A percentile compares a stretch with the other conserved stretches of the same genome.
These are phyloP conservation scores for Nephrotoma guestfalica DNA, from an alignment of 2,888 invertebrate genomes.

Conservation along the genomic window DNA sequence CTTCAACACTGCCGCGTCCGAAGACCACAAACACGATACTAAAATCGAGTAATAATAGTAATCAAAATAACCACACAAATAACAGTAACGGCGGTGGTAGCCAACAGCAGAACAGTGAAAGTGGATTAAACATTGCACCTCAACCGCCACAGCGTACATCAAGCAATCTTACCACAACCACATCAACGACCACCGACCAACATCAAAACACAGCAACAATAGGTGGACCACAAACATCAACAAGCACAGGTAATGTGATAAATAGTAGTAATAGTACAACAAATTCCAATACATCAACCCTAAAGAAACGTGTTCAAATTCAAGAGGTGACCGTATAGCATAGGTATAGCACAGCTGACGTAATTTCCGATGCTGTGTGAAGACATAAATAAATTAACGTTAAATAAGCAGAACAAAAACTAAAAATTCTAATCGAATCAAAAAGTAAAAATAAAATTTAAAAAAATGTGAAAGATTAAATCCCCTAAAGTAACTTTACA, in stretches of 20 bases:
- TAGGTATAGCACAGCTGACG: constrained; percentile 8
- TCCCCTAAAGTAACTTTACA: neutral
- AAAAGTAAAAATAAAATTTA: neutral
- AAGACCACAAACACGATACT: neutral
- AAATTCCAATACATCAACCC: constrained; percentile 5
- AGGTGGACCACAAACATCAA: neutral
- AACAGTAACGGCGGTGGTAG: neutral
- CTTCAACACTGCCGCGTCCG: neutral
- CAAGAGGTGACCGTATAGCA: constrained; percentile 8
- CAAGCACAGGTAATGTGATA: neutral
- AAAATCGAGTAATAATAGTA: neutral
- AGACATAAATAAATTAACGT: neutral
- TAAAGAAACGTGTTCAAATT: constrained; percentile 8
- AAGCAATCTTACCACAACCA: constrained; percentile 5
- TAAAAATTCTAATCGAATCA: neutral
- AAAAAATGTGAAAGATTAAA: neutral
- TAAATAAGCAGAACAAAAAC: neutral
- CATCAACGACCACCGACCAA: neutral
- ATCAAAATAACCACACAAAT: neutral
- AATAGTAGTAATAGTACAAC: neutral
- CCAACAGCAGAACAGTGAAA: neutral
- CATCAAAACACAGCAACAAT: neutral
- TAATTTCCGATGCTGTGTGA: constrained; percentile 6
- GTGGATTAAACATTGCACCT: constrained; percentile 1
- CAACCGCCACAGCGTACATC: constrained; percentile 8